Conservation (phyloP, 2,888 invertebrate genomes). For the Morpho helenor region DNA sequence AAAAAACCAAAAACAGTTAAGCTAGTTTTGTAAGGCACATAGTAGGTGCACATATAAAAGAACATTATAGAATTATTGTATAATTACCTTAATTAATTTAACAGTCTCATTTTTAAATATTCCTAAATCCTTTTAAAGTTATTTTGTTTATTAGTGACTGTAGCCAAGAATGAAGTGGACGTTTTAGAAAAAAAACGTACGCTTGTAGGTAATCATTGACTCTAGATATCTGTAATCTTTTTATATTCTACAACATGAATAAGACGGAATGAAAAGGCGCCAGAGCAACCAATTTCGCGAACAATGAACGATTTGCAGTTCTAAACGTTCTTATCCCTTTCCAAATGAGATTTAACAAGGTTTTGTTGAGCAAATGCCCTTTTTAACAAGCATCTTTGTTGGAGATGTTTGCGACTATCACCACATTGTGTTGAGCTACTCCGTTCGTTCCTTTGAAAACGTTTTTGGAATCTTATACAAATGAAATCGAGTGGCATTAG, state of each 20-base stretch:
- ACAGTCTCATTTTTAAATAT: too few species aligned
- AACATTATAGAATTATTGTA: too few species aligned
- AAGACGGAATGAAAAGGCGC: slow-evolving; percentile 42
- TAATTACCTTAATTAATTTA: too few species aligned
- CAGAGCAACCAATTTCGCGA: slow-evolving; percentile 36
- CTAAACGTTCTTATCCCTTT: slow-evolving; percentile 49
- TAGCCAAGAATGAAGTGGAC: too few species aligned
- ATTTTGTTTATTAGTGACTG: too few species aligned
- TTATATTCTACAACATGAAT: slow-evolving; percentile 22
- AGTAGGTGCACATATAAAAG: too few species aligned
- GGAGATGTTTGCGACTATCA: slow-evolving; percentile 39
- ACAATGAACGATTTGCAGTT: slow-evolving; percentile 40
- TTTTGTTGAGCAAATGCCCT: slow-evolving; percentile 65
- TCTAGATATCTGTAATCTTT: too few species aligned
- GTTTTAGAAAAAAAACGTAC: too few species aligned
- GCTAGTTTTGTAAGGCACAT: too few species aligned
- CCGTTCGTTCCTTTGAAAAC: slow-evolving; percentile 21
- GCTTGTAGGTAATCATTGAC: too few species aligned
- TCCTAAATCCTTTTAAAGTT: too few species aligned
- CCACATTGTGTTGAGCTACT: slow-evolving; percentile 38
- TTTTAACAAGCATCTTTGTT: slow-evolving; percentile 59
- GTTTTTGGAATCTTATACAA: slow-evolving; percentile 7
- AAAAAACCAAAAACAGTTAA: too few species aligned
- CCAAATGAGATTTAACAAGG: slow-evolving; percentile 71
- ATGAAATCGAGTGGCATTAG: slow-evolving; percentile 29